A percentile compares a stretch with the other conserved stretches of the same genome.
Conservation (phyloP, 2,888 invertebrate species). For the Mycalesis mineus region DNA sequence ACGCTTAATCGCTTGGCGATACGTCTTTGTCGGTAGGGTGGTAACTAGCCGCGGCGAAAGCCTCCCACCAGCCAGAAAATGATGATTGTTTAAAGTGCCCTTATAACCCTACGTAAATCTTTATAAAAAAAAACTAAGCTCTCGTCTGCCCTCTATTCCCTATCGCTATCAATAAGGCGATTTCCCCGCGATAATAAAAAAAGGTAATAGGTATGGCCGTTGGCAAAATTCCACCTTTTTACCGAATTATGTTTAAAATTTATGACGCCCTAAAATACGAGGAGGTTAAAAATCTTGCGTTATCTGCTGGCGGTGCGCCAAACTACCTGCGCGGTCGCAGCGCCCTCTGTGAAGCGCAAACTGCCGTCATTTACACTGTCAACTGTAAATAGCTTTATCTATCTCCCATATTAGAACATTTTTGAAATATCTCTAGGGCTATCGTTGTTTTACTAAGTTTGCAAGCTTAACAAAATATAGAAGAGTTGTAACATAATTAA, state of each 20-base stretch:
- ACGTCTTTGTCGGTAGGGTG: not conserved
- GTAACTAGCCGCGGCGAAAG: no score
- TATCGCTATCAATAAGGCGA: not conserved
- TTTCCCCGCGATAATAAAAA: not conserved
- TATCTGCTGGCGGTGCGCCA: slow-evolving; percentile 68
- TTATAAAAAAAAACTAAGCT: no score
- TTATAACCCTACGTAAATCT: no score
- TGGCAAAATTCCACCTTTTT: slow-evolving; percentile 47
- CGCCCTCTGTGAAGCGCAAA: slow-evolving; percentile 45
- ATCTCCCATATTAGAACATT: not conserved
- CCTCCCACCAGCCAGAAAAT: no score
- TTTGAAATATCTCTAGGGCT: not conserved
- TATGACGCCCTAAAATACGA: slow-evolving; percentile 63
- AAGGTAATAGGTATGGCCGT: slow-evolving; percentile 16
- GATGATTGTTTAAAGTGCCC: no score
- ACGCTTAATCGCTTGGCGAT: no score
- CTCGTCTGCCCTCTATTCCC: no score
- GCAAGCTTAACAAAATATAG: no score
- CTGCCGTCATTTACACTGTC: slow-evolving; percentile 30
- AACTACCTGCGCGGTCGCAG: slow-evolving; percentile 75
- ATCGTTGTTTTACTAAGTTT: no score
- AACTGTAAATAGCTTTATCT: slow-evolving; percentile 14
- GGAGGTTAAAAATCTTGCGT: slow-evolving; percentile 68
- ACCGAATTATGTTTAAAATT: slow-evolving; percentile 67
- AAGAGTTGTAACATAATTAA: no score